Conservation (phyloP, 1,140 invertebrate species). For the Telenomus remus region DNA sequence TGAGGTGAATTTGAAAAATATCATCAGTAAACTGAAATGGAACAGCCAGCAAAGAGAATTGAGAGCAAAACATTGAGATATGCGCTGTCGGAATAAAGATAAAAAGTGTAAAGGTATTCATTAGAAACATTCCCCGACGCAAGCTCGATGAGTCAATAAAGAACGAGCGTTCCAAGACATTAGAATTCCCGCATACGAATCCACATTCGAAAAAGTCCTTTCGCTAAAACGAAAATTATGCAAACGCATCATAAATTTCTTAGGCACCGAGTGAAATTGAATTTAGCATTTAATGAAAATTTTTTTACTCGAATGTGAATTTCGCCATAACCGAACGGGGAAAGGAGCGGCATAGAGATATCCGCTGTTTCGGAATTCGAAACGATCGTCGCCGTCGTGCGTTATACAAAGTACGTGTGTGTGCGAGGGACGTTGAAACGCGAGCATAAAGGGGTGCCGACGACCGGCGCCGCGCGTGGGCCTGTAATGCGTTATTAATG, state of each 20-base stretch:
- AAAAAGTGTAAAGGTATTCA: slow-evolving; percentile 12
- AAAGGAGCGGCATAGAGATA: slow-evolving; percentile 55
- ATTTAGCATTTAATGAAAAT: slow-evolving; percentile 60
- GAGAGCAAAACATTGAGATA: neutral
- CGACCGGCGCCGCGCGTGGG: slow-evolving; percentile 61
- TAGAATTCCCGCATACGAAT: slow-evolving; percentile 50
- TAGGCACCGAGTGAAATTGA: slow-evolving; percentile 53
- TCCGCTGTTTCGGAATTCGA: slow-evolving; percentile 62
- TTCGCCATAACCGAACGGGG: slow-evolving; percentile 53
- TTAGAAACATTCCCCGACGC: slow-evolving; percentile 19
- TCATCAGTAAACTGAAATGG: too few species aligned
- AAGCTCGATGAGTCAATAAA: slow-evolving; percentile 41
- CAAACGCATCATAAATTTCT: slow-evolving; percentile 57
- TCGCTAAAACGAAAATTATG: slow-evolving; percentile 52
- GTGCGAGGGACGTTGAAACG: slow-evolving; percentile 54
- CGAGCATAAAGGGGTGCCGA: slow-evolving; percentile 63
- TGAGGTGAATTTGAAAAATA: too few species aligned
- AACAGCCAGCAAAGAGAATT: too few species aligned
- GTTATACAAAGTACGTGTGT: slow-evolving; percentile 53
- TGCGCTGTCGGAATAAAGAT: neutral
- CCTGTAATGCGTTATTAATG: slow-evolving; percentile 81
- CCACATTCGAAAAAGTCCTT: slow-evolving; percentile 44
- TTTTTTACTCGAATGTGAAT: slow-evolving; percentile 58
- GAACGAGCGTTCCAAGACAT: slow-evolving; percentile 41
- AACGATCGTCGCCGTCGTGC: slow-evolving; percentile 58